These are phyloP conservation scores for Siniperca undulata DNA, from an alignment of 2,797 vertebrate species.

Conservation along the genomic window DNA sequence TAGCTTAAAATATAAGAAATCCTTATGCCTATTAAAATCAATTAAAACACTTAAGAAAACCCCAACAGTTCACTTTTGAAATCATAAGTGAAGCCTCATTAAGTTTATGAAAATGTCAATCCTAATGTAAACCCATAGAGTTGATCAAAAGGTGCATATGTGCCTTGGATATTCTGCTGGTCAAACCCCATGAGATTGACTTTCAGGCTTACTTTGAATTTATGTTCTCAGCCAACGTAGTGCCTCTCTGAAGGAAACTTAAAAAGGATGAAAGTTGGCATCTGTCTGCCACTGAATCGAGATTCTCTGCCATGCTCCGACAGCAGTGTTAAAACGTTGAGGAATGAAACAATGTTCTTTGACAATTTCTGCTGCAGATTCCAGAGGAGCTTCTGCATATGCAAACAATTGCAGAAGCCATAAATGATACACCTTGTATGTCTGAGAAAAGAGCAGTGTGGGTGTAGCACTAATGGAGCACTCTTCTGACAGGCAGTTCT, in stretches of 20 bases:
- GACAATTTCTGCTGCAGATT: conserved; percentile 57
- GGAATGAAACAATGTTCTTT: conserved; percentile 60
- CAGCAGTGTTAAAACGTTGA: conserved; percentile 24
- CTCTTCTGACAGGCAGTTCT: conserved; percentile 59
- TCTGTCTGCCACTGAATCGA: conserved; percentile 67
- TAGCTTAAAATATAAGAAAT: conserved; percentile 32
- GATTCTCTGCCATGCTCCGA: conserved; percentile 41
- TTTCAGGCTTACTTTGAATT: conserved; percentile 61
- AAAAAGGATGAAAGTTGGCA: conserved; percentile 73
- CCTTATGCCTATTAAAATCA: conserved; percentile 21
- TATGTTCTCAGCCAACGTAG: conserved; percentile 46
- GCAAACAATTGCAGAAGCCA: conserved; percentile 62
- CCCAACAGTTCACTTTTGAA: conserved; percentile 11
- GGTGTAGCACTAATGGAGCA: conserved; percentile 69
- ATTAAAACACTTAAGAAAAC: conserved; percentile 30
- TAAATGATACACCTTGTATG: conserved; percentile 57
- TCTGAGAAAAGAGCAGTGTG: conserved; percentile 63
- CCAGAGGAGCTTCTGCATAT: conserved; percentile 42
- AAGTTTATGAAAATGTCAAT: conserved; percentile 50
- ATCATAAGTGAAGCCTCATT: conserved; percentile 43
- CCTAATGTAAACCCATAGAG: conserved; percentile 28
- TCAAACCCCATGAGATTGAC: conserved; percentile 56
- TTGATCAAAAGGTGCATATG: conserved; percentile 61
- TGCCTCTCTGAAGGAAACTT: conserved; percentile 56
- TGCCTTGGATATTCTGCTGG: conserved; percentile 45